Conservation (phyloP, 2,888 invertebrate genomes). For the Orchesella flavescens region DNA sequence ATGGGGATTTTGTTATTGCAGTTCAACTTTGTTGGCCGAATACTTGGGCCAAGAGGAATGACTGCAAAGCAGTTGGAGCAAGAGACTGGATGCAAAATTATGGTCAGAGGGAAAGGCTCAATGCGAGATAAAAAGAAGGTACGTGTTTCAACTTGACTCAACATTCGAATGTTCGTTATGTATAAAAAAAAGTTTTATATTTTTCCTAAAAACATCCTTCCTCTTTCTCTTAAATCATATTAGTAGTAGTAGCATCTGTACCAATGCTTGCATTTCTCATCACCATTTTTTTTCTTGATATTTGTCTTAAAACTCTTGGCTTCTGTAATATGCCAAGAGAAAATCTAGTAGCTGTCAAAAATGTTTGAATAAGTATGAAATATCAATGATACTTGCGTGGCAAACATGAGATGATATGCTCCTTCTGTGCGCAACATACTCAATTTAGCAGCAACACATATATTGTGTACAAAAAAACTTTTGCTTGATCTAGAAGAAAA, state of each 20-base stretch:
- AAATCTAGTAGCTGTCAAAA: slow-evolving; percentile 41
- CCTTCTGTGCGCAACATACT: slow-evolving; percentile 24
- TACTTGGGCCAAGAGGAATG: slow-evolving; percentile 98
- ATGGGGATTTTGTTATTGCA: slow-evolving; percentile 75
- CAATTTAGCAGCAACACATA: slow-evolving; percentile 42
- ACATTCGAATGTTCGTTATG: not conserved
- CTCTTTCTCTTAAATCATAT: not conserved
- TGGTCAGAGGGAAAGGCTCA: slow-evolving; percentile 99
- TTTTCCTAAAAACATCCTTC: slow-evolving; percentile 12
- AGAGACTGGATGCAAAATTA: slow-evolving; percentile 99
- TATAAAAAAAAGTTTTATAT: not conserved
- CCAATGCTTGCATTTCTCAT: slow-evolving; percentile 37
- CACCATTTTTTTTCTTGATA: slow-evolving; percentile 7
- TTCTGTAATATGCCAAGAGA: slow-evolving; percentile 39
- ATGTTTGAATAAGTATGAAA: slow-evolving; percentile 57
- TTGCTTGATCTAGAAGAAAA: slow-evolving; percentile 36
- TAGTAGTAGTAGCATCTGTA: not conserved
- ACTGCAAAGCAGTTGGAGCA: slow-evolving; percentile 99
- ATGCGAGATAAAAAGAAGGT: slow-evolving; percentile 99
- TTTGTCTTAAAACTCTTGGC: not conserved
- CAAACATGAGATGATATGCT: slow-evolving; percentile 27
- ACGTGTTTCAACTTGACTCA: slow-evolving; percentile 74
- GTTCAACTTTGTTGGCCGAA: slow-evolving; percentile 99
- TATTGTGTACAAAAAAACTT: not conserved
- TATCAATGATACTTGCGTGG: slow-evolving; percentile 30